Conservation (phyloP, 2,113 vertebrate genomes). For the Sinocyclocheilus rhinocerous region DNA sequence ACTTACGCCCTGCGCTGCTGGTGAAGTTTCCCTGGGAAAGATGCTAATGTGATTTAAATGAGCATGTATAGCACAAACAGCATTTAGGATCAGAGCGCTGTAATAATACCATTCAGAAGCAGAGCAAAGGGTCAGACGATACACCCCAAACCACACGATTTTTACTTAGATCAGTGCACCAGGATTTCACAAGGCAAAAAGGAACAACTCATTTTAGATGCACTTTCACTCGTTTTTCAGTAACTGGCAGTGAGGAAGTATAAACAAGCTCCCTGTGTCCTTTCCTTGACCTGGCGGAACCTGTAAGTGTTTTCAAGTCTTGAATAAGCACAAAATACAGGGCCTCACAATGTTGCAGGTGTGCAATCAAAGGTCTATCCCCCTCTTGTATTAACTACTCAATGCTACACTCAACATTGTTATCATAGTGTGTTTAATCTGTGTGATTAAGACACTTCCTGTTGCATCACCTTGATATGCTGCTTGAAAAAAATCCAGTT, state of each 20-base stretch:
- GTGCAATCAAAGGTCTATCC: neutral
- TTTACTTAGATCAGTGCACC: conserved; percentile 31
- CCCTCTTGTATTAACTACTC: neutral
- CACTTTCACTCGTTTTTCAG: neutral
- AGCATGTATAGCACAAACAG: conserved; percentile 58
- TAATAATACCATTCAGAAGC: conserved; percentile 45
- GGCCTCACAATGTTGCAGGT: conserved; percentile 5
- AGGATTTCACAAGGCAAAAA: conserved; percentile 21
- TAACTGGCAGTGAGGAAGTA: neutral
- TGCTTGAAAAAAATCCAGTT: neutral
- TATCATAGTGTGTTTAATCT: conserved; percentile 48
- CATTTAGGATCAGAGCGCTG: conserved; percentile 24
- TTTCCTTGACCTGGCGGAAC: conserved; percentile 6
- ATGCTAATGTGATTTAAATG: conserved; percentile 62
- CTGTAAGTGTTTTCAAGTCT: neutral
- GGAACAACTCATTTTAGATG: conserved; percentile 11
- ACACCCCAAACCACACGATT: conserved; percentile 58
- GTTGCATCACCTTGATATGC: neutral
- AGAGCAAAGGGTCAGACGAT: conserved; percentile 51
- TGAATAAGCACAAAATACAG: neutral
- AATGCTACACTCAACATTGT: conserved; percentile 43
- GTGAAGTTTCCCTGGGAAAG: conserved; percentile 39
- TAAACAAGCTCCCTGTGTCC: conserved; percentile 15
- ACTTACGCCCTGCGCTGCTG: neutral
- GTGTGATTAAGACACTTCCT: conserved; percentile 8